These are phyloP conservation scores for Taphrorychus bicolor DNA, from an alignment of 2,888 invertebrate species.

Conservation along the genomic window DNA sequence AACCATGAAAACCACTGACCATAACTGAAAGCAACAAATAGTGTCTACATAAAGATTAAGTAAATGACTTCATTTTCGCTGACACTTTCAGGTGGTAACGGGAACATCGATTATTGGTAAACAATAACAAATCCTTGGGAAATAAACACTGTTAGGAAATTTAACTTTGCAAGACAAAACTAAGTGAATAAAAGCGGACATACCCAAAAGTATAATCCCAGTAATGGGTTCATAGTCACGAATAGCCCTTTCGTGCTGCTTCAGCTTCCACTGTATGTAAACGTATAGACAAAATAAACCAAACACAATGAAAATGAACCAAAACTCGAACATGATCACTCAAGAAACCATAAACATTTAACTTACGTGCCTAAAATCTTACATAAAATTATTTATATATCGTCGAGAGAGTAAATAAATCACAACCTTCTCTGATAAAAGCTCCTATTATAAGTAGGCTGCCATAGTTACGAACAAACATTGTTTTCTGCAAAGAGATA, in stretches of 20 bases:
- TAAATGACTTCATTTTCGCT: too few relatives aligned
- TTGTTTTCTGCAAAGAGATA: background rate
- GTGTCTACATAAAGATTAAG: too few relatives aligned
- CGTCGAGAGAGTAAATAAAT: background rate
- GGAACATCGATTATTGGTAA: too few relatives aligned
- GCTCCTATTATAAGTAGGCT: background rate
- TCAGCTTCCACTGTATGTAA: conserved; percentile 40
- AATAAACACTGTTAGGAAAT: too few relatives aligned
- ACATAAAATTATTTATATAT: background rate
- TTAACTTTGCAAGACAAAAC: too few relatives aligned
- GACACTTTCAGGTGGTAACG: too few relatives aligned
- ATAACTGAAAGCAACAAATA: too few relatives aligned
- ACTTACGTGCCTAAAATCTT: background rate
- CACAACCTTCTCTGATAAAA: background rate
- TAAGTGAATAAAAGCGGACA: too few relatives aligned
- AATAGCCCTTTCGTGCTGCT: conserved; percentile 17
- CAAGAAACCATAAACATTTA: background rate
- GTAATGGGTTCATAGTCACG: conserved; percentile 24
- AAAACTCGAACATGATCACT: background rate
- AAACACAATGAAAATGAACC: conserved; percentile 15
- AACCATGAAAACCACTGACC: too few relatives aligned
- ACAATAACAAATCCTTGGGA: too few relatives aligned
- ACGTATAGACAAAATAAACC: conserved; percentile 37
- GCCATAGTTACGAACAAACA: background rate
- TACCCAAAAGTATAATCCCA: conserved; percentile 5